phyloP scores from a whole-genome alignment of 2,113 vertebrate species.

The Epinephelus moara region DNA sequence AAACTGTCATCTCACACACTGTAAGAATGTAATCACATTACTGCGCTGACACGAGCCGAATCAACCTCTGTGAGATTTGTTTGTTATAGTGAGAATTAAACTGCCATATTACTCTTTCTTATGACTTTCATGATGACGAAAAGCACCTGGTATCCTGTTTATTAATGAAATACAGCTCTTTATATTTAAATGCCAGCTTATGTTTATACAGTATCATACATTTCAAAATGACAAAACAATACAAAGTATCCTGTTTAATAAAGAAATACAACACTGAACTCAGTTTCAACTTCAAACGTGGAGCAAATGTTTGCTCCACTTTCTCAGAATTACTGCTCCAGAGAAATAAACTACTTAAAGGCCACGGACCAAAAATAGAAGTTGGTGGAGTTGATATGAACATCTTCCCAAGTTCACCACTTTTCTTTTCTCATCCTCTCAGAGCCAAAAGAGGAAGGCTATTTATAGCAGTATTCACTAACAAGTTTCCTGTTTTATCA shows the following conservation, averaged over 20 bases:
- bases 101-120: constrained; percentile 8
- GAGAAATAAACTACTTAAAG: constrained; percentile 47
- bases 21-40: constrained; percentile 45
- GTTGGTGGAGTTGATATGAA: constrained; percentile 4
- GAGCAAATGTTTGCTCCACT: constrained; percentile 17
- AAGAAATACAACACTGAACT: constrained; percentile 21
- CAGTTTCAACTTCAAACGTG: constrained; percentile 37
- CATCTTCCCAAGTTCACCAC: constrained; percentile 43
- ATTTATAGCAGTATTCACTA: constrained; percentile 57
- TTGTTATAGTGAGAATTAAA: constrained; percentile 7
- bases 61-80: constrained; percentile 8
- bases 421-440: constrained; percentile 59
- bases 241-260: neutral
- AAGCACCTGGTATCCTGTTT: neutral
- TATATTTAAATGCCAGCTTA: neutral
- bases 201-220: neutral
- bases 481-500: constrained; percentile 64
- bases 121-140: constrained; percentile 25
- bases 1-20: constrained; percentile 18
- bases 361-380: constrained; percentile 50
- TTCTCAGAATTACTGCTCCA: constrained; percentile 34
- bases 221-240: constrained; percentile 36
- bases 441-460: constrained; percentile 35
- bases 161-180: constrained; percentile 13
- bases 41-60: neutral